Percentiles rank a stretch among this genome's conserved stretches.
phyloP scores from a whole-genome alignment of 30 jellyfish, hydroid and myxozoan species.

The Mastigias papua region DNA sequence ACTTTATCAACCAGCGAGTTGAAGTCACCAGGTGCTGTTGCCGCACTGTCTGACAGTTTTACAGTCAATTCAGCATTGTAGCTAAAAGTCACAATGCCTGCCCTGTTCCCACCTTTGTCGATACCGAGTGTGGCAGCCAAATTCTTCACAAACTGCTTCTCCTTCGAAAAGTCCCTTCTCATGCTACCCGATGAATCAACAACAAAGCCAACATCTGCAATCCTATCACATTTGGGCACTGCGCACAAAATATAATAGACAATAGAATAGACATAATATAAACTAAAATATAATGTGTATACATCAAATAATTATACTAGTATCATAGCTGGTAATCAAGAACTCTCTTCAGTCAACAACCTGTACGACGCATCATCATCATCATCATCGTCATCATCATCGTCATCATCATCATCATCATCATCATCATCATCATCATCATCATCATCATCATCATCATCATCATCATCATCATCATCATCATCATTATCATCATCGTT shows the following conservation, averaged over 20 bases:
- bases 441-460: too few relatives aligned
- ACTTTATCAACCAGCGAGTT: slow-evolving; percentile 33
- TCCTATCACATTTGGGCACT: slow-evolving; percentile 18
- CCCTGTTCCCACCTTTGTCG: slow-evolving; percentile 32
- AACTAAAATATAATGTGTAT: too few relatives aligned
- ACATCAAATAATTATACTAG: too few relatives aligned
- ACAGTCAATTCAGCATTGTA: slow-evolving; percentile 55
- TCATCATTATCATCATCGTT: too few relatives aligned
- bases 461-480: too few relatives aligned
- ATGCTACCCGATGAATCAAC: slow-evolving; percentile 82
- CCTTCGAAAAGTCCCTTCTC: slow-evolving; percentile 41
- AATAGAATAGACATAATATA: too few relatives aligned
- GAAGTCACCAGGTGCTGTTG: slow-evolving; percentile 25
- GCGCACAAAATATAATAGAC: slow-evolving; percentile 33
- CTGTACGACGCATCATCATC: too few relatives aligned
- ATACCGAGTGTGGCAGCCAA: slow-evolving; percentile 30
- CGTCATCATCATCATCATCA: too few relatives aligned
- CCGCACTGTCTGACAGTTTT: slow-evolving; percentile 38
- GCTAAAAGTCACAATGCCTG: slow-evolving; percentile 73
- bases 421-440: too few relatives aligned
- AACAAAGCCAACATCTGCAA: slow-evolving; percentile 67
- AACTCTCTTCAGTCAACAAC: too few relatives aligned
- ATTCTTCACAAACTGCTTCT: slow-evolving; percentile 54
- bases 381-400: too few relatives aligned
- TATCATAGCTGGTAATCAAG: too few relatives aligned